Conservation (phyloP, 2,888 invertebrate genomes). For the Pristionchus maxplancki region DNA sequence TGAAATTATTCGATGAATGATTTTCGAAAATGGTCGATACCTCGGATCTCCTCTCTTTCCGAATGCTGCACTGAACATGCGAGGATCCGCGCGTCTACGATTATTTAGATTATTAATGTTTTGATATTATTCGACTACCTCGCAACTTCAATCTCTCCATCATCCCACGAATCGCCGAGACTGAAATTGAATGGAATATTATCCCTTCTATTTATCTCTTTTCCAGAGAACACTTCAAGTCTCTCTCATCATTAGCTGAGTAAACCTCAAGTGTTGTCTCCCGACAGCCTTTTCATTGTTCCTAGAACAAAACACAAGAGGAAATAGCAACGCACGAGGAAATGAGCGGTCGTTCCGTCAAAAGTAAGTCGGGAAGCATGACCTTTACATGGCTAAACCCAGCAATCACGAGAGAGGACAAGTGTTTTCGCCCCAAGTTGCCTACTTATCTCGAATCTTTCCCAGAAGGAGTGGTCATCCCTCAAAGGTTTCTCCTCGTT, state of each 20-base stretch:
- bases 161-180: slow-evolving; percentile 15
- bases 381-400: neutral
- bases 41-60: slow-evolving; percentile 48
- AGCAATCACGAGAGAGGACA: neutral
- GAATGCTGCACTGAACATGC: slow-evolving; percentile 32
- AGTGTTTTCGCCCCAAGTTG: neutral
- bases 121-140: neutral
- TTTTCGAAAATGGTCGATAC: neutral
- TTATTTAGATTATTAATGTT: neutral
- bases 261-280: neutral
- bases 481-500: neutral
- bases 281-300: neutral
- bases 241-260: neutral
- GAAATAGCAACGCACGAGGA: neutral
- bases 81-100: slow-evolving; percentile 17
- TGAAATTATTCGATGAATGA: neutral
- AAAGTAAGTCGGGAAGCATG: neutral
- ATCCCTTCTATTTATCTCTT: neutral
- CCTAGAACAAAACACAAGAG: neutral
- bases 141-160: neutral
- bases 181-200: neutral
- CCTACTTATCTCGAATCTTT: neutral
- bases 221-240: neutral
- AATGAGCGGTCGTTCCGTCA: neutral
- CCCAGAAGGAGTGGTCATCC: neutral